Conservation (phyloP, 2,888 invertebrate species). For the Tinea pellionella region DNA sequence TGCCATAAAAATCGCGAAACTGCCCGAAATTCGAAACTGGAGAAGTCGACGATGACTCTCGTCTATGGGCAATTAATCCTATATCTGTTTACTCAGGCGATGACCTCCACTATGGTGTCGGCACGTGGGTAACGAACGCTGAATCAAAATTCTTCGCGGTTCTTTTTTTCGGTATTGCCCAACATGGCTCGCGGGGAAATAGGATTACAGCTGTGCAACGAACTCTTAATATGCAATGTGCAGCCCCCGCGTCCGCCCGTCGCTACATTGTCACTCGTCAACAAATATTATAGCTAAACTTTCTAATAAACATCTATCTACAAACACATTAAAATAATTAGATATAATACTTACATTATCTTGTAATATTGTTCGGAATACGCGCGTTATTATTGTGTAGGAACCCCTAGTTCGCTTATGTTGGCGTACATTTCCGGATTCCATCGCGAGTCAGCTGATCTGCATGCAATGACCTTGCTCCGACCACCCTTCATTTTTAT, state of each 20-base stretch:
- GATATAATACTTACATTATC: background rate
- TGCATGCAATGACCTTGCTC: conserved; percentile 56
- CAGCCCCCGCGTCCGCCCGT: conserved; percentile 18
- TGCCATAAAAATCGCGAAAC: conserved; percentile 68
- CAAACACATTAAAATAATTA: background rate
- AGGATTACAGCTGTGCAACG: conserved; percentile 10
- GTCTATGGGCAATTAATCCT: conserved; percentile 13
- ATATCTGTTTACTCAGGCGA: background rate
- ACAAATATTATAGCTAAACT: background rate
- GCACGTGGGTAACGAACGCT: conserved; percentile 9
- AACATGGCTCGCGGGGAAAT: conserved; percentile 20
- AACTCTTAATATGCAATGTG: conserved; percentile 45
- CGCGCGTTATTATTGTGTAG: too few relatives aligned
- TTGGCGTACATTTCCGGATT: conserved; percentile 39
- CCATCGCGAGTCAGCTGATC: conserved; percentile 57
- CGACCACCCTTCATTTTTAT: conserved; percentile 35
- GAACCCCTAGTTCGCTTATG: too few relatives aligned
- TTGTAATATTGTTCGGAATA: background rate
- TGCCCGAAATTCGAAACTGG: conserved; percentile 52
- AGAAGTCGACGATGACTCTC: conserved; percentile 20
- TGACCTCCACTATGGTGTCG: background rate
- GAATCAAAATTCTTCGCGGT: conserved; percentile 16
- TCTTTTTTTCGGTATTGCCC: conserved; percentile 17
- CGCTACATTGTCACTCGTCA: background rate
- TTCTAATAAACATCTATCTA: background rate